Base-by-base conservation (phyloP, 2,797 vertebrate species). In the Cyprinella venusta region DNA sequence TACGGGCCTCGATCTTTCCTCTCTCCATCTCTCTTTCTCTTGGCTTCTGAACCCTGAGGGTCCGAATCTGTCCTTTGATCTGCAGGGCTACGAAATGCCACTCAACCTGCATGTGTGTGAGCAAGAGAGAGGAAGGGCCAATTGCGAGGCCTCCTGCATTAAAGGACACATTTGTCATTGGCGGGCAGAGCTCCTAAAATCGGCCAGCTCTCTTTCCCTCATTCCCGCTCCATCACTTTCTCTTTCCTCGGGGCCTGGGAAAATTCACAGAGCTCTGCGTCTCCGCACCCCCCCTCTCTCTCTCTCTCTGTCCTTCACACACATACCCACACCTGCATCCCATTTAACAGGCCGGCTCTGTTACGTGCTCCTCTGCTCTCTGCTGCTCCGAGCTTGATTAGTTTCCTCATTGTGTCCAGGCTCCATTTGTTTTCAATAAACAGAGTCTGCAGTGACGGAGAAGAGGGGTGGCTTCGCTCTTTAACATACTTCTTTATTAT, bases 181-280 rank as follows among this genome's bases (percentile, higher is more conserved):
- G 84, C 87, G 45, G 88, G 82, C 82, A 86, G 79, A 65, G 67
- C 59, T 89, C 78, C 80, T 75, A 86, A 87, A 85, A 80, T 77
- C 77, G 42, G 30, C 83, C 83, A 81, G 76, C 67, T 84, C 82
- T 63, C 61, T 67, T 42, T 76, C 21, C 45, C 18, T 68, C 24
- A 21, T 81, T 81, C 74, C 75, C 40, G 45, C 80, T 84, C 71
- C 72, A 81, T 82, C 83, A 83, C 84, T 85, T 84, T 88, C 80
- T 59, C 50, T 90, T 87, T 85, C 89, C 89, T 89, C 88, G 86
- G 30, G 63, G 93, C 94, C 95, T 93, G 94, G 94, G 95, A 95
- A 95, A 93, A 93, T 92, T 91, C 91, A 91, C 91, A 90, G n/a
- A 6, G 89, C 87, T 21, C 56, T 48, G 59, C 4, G 0, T 54